phyloP scores from a whole-genome alignment of 1,140 invertebrate genomes.

The Amyelois transitella region DNA sequence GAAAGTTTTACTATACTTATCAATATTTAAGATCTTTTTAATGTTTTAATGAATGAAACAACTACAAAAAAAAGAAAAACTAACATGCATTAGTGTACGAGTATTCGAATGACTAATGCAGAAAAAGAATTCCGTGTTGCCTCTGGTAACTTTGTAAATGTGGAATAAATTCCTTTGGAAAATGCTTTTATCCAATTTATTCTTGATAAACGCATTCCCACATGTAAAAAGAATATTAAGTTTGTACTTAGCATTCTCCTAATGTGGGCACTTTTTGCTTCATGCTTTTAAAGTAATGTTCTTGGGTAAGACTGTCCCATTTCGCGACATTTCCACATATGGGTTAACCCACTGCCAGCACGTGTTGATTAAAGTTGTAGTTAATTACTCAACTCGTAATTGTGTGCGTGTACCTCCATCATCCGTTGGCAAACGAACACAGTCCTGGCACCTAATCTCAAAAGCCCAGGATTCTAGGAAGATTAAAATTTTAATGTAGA shows the following conservation, averaged over 20 bases:
- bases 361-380: neutral
- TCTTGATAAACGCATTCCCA: neutral
- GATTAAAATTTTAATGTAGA: constrained; percentile 32
- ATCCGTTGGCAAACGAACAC: neutral
- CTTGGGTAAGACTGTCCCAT: neutral
- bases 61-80: neutral
- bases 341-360: neutral
- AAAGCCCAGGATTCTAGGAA: constrained; percentile 16
- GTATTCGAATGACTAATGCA: neutral
- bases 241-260: neutral
- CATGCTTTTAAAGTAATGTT: neutral
- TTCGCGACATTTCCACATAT: neutral
- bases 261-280: neutral
- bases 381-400: constrained; percentile 2
- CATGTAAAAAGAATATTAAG: neutral
- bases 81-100: neutral
- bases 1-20: no score
- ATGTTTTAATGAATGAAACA: no score
- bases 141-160: neutral
- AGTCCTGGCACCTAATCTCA: constrained; percentile 16
- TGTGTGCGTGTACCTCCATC: neutral
- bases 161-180: neutral
- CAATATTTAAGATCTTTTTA: no score
- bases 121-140: neutral
- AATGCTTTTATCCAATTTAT: neutral